phyloP scores from a whole-genome alignment of 2,888 invertebrate genomes.

The Polydrusus pterygomalis region DNA sequence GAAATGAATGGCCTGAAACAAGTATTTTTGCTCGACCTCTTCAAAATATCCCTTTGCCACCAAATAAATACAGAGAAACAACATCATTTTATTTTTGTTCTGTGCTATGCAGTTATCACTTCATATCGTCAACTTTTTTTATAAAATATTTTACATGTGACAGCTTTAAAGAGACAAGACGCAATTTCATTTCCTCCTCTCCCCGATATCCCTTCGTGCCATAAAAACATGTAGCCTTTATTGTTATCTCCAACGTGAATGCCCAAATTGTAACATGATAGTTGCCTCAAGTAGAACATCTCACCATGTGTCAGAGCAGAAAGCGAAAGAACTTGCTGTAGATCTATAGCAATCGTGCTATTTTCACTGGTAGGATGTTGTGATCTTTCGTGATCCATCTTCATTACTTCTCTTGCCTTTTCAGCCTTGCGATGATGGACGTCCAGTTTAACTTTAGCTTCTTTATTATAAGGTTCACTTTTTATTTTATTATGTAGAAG shows the following conservation, averaged over 20 bases:
- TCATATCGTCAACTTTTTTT: constrained; percentile 17
- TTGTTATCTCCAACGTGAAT: constrained; percentile 21
- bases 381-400: constrained; percentile 23
- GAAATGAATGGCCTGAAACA: constrained; percentile 15
- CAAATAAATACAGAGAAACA: neutral
- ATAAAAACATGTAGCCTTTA: constrained; percentile 6
- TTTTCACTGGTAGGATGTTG: constrained; percentile 35
- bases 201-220: neutral
- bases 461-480: constrained; percentile 4
- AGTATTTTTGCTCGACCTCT: neutral
- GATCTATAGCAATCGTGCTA: constrained; percentile 44
- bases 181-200: constrained; percentile 6
- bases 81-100: constrained; percentile 7
- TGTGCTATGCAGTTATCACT: constrained; percentile 21
- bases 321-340: constrained; percentile 22
- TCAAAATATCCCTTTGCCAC: neutral
- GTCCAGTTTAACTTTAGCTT: constrained; percentile 9
- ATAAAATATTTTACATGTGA: constrained; percentile 19
- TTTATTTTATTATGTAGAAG: constrained; percentile 11
- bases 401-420: constrained; percentile 23
- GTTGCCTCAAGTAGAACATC: constrained; percentile 7
- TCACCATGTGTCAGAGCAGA: constrained; percentile 11
- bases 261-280: constrained; percentile 9
- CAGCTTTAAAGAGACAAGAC: constrained; percentile 1
- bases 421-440: constrained; percentile 8